These are phyloP conservation scores for Pteronotus mesoamericanus DNA, from an alignment of 2,797 vertebrate species.

Conservation along the genomic window DNA sequence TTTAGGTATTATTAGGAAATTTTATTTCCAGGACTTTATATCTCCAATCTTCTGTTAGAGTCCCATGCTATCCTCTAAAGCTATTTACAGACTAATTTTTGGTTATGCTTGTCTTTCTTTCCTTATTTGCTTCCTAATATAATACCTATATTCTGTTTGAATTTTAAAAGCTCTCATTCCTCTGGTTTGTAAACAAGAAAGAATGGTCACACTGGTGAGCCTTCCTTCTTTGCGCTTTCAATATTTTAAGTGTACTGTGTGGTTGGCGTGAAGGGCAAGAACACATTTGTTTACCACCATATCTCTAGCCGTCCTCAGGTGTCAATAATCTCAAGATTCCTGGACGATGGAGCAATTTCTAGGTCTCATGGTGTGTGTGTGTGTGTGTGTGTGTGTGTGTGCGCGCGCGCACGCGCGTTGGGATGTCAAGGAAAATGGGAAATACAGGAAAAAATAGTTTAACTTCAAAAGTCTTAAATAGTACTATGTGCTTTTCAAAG, in stretches of 20 bases:
- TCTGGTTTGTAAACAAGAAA: conserved; percentile 12
- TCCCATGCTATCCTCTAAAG: not conserved
- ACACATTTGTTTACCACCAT: not conserved
- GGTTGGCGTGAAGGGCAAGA: not conserved
- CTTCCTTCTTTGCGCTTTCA: not conserved
- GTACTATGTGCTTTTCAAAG: not conserved
- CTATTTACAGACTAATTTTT: not conserved
- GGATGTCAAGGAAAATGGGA: not conserved
- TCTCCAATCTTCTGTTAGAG: not conserved
- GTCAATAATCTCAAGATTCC: not conserved
- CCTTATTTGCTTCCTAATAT: not conserved
- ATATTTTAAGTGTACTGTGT: not conserved
- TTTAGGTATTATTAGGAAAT: not conserved
- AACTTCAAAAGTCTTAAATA: not conserved
- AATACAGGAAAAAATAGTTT: not conserved
- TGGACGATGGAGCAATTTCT: not conserved
- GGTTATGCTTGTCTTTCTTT: not conserved
- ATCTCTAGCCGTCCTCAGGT: not conserved
- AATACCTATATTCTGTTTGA: not conserved
- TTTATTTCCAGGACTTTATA: not conserved
- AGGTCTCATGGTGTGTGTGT: not conserved
- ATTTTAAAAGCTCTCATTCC: not conserved
- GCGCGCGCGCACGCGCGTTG: not conserved
- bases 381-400: not conserved
- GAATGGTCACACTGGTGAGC: not conserved